A percentile compares a stretch with the other conserved stretches of the same genome.
These are phyloP conservation scores for Calephelis virginiensis DNA, from an alignment of 1,140 invertebrate species.

Conservation along the genomic window DNA sequence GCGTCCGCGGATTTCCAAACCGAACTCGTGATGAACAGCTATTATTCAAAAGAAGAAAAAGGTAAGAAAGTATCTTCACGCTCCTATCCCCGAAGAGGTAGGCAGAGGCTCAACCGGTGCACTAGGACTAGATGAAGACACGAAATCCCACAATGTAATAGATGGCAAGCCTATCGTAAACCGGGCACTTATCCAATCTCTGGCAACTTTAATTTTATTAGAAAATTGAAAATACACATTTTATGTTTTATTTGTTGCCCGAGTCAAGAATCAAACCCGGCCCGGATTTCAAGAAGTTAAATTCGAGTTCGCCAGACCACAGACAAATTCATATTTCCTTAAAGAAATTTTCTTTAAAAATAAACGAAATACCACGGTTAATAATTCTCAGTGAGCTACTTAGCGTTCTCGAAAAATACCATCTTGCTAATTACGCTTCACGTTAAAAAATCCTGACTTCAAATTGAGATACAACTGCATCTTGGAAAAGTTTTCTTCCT, in stretches of 20 bases:
- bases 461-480: constrained; percentile 9
- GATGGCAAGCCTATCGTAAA: no score
- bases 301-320: background rate
- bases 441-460: constrained; percentile 7
- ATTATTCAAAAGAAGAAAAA: no score
- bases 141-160: no score
- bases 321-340: constrained; percentile 1
- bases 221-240: no score
- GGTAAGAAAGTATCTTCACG: no score
- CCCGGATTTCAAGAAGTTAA: background rate
- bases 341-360: background rate
- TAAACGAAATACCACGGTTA: background rate
- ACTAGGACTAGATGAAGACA: no score
- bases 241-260: background rate
- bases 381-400: constrained; percentile 8
- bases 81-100: no score
- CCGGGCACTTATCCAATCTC: no score
- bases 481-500: background rate
- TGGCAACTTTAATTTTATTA: no score
- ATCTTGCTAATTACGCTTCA: constrained; percentile 14
- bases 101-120: no score
- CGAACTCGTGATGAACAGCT: no score
- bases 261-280: background rate
- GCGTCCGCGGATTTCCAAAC: no score
- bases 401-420: constrained; percentile 10